Conservation (phyloP, 2,113 vertebrate species). For the Nettapus auritus region DNA sequence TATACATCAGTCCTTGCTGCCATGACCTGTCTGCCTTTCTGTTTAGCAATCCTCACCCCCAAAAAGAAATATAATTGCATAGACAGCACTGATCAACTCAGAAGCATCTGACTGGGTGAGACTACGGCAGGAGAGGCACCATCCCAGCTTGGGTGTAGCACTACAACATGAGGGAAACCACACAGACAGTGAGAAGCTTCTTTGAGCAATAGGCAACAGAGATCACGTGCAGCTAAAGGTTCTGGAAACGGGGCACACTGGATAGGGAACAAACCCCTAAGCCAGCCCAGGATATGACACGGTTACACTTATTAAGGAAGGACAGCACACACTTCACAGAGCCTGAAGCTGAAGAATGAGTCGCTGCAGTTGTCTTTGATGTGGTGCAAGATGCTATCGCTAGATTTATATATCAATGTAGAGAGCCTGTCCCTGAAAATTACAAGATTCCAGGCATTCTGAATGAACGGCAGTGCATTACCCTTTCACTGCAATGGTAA, state of each 20-base stretch:
- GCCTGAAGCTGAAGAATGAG: constrained; percentile 33
- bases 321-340: background rate
- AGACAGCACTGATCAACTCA: background rate
- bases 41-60: rapidly evolving
- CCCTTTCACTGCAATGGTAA: background rate
- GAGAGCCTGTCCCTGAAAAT: background rate
- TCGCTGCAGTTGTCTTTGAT: background rate
- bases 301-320: background rate
- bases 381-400: constrained; percentile 41
- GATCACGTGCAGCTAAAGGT: background rate
- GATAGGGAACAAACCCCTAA: background rate
- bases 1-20: background rate
- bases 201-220: background rate
- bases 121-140: background rate
- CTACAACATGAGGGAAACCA: rapidly evolving
- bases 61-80: background rate
- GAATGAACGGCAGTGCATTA: background rate
- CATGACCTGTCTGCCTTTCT: background rate
- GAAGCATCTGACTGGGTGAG: background rate
- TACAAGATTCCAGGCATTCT: constrained; percentile 60
- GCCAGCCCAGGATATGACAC: background rate
- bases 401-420: constrained; percentile 32
- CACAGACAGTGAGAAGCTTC: background rate
- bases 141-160: background rate
- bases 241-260: background rate